Percentiles rank a stretch among this genome's conserved stretches.
These are phyloP conservation scores for Spheniscus humboldti DNA, from an alignment of 2,797 vertebrate genomes.

Conservation along the genomic window DNA sequence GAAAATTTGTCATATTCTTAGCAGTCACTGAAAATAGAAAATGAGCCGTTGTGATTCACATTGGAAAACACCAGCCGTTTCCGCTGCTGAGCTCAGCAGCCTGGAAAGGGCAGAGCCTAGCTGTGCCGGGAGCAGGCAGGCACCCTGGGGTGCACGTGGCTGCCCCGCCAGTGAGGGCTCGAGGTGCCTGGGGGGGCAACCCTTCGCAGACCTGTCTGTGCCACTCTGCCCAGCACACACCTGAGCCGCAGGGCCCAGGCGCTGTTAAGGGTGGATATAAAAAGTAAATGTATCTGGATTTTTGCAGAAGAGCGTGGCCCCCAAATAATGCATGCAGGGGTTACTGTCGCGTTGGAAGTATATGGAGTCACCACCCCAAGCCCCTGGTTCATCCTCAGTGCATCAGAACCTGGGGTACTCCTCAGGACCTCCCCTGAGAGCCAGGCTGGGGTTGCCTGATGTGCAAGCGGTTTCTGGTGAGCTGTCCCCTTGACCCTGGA, in stretches of 20 bases:
- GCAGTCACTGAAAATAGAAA: slow-evolving; percentile 25
- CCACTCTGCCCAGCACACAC: background rate
- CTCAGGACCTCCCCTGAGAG: background rate
- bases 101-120: background rate
- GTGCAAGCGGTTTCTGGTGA: background rate
- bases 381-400: background rate
- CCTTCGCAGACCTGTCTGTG: background rate
- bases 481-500: background rate
- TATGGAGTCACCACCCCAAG: background rate
- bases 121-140: accelerated
- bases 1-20: slow-evolving; percentile 8
- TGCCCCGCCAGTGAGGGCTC: accelerated
- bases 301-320: background rate
- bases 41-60: background rate
- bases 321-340: accelerated
- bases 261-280: accelerated
- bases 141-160: accelerated
- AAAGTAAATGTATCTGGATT: background rate
- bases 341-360: accelerated
- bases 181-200: background rate
- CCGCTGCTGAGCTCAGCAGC: background rate
- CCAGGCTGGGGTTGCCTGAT: background rate
- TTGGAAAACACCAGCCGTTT: background rate
- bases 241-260: background rate
- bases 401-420: background rate